Evolutionary conservation across 2,797 vertebrate genomes (phyloP).

Genomic region (Spinibarbus caldwelli): DNA sequence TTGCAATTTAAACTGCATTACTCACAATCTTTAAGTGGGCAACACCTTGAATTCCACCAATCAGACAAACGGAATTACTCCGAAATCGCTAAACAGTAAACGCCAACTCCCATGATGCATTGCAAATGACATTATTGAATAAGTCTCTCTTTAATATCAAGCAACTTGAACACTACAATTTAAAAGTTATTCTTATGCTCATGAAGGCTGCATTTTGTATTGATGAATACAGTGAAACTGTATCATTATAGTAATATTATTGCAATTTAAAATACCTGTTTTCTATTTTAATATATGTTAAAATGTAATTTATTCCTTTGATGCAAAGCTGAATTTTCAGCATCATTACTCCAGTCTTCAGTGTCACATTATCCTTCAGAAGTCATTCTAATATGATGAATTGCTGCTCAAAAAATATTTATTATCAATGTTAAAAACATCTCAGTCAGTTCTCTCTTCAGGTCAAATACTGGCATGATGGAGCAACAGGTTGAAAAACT

Average conservation of each 20-base stretch:
- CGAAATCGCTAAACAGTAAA: no score
- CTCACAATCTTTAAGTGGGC: neutral
- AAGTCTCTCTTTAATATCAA: neutral
- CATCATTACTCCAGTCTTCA: no score
- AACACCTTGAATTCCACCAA: neutral
- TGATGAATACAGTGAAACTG: neutral
- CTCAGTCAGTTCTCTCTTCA: neutral
- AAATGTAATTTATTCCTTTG: no score
- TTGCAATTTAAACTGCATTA: neutral
- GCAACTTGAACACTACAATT: neutral
- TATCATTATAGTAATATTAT: neutral
- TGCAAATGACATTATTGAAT: neutral
- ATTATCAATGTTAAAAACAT: neutral
- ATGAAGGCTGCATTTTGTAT: neutral
- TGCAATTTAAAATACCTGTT: neutral
- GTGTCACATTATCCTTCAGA: no score
- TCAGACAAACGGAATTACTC: neutral
- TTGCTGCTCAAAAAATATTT: neutral
- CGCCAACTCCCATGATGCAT: neutral
- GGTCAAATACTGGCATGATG: neutral
- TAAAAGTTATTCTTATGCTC: neutral
- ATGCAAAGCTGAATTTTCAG: no score
- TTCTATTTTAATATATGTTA: no score
- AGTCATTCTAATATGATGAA: no score
- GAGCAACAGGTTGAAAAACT: neutral